Conservation (phyloP, 2,797 vertebrate genomes). For the Chrosomus eos region DNA sequence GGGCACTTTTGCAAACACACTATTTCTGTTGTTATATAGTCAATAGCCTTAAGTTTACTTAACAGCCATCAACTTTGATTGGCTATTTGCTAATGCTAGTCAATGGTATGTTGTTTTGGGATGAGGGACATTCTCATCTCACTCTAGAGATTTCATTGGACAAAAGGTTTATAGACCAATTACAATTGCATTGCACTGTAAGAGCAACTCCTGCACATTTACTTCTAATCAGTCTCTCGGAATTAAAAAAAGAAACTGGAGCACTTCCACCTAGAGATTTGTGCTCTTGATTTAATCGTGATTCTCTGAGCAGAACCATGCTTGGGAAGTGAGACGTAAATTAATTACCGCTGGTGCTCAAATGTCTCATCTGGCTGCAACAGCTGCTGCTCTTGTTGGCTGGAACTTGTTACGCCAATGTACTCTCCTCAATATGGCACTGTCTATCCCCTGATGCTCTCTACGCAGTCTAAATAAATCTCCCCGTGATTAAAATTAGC, state of each 20-base stretch:
- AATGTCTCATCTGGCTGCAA: slow-evolving; percentile 53
- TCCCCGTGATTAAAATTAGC: slow-evolving; percentile 47
- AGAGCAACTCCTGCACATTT: not conserved
- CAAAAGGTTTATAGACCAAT: not conserved
- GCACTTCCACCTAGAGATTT: not conserved
- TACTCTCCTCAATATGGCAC: slow-evolving; percentile 40
- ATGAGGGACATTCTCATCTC: not conserved
- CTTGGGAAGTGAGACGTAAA: slow-evolving; percentile 46
- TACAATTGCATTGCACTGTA: not conserved
- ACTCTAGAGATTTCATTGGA: not conserved
- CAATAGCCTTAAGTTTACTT: not conserved
- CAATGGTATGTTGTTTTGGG: not conserved
- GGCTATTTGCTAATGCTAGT: not conserved
- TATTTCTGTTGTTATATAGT: not conserved
- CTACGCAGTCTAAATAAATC: slow-evolving; percentile 46
- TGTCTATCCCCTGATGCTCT: slow-evolving; percentile 41
- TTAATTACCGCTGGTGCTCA: slow-evolving; percentile 51
- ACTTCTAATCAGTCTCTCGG: not conserved
- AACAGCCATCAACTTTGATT: not conserved
- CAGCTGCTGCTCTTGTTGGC: slow-evolving; percentile 57
- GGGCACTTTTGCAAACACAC: not conserved
- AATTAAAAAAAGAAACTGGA: not conserved
- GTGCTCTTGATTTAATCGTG: slow-evolving; percentile 43
- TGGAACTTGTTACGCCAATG: slow-evolving; percentile 56
- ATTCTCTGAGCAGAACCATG: slow-evolving; percentile 22